phyloP scores from a whole-genome alignment of 2,113 vertebrate species.

The Nothobranchius kuhntae region DNA sequence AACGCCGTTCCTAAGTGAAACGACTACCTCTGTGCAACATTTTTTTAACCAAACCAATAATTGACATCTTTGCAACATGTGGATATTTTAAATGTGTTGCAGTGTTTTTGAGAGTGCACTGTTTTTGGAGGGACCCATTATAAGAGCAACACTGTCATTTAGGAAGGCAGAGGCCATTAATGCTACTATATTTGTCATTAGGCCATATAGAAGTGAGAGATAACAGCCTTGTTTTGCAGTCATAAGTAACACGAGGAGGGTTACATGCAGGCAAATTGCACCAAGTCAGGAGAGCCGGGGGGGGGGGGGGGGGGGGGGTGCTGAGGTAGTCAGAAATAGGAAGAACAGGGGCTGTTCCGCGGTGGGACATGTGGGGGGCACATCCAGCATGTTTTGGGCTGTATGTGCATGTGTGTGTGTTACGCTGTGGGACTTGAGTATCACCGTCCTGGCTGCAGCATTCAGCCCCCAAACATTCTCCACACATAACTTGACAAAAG shows the following conservation, averaged over 20 bases:
- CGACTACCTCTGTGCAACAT: no score
- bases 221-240: constrained; percentile 84
- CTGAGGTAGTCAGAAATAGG: constrained; percentile 62
- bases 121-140: constrained; percentile 78
- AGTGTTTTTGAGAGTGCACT: constrained; percentile 74
- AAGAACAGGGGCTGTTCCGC: constrained; percentile 42
- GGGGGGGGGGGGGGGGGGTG: constrained; percentile 40
- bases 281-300: constrained; percentile 68
- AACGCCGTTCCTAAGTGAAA: constrained; percentile 14
- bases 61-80: constrained; percentile 1
- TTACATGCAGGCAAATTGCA: constrained; percentile 83
- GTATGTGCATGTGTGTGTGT: constrained; percentile 41
- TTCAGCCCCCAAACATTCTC: constrained; percentile 76
- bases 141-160: constrained; percentile 84
- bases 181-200: constrained; percentile 93
- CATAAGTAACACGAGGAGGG: constrained; percentile 82
- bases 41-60: constrained; percentile 14
- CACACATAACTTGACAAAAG: constrained; percentile 81
- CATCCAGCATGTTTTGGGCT: constrained; percentile 31
- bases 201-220: constrained; percentile 82
- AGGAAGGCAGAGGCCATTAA: constrained; percentile 84
- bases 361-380: constrained; percentile 37
- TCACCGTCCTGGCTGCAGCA: constrained; percentile 60
- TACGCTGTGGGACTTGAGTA: constrained; percentile 62
- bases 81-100: constrained; percentile 23